Percentiles rank a stretch among this genome's conserved stretches.
These are phyloP conservation scores for Mionectes olivaceus DNA, from an alignment of 2,797 vertebrate genomes.

Conservation along the genomic window DNA sequence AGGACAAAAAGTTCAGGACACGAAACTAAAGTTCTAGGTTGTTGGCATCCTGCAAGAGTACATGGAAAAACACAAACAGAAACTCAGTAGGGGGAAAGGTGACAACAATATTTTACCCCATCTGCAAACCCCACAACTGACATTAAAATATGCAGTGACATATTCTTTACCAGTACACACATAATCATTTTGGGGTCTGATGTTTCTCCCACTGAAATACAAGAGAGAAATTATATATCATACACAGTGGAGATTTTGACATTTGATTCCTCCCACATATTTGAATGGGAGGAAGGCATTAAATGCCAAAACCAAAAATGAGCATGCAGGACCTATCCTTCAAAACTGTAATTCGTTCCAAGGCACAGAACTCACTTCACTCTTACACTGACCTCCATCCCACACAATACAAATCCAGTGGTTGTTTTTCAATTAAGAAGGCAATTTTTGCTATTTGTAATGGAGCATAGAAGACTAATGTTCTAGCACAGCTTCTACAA, in stretches of 20 bases:
- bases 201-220: constrained; percentile 55
- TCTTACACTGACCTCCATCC: constrained; percentile 18
- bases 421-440: background rate
- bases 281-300: constrained; percentile 46
- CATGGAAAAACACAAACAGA: background rate
- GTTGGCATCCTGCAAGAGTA: background rate
- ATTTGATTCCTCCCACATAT: constrained; percentile 58
- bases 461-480: background rate
- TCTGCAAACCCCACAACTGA: constrained; percentile 33
- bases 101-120: constrained; percentile 34
- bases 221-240: constrained; percentile 60
- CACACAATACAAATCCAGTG: background rate
- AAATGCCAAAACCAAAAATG: constrained; percentile 64
- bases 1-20: background rate
- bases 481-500: background rate
- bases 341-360: constrained; percentile 21
- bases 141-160: constrained; percentile 41
- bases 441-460: background rate
- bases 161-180: constrained; percentile 32
- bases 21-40: background rate
- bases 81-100: constrained; percentile 28
- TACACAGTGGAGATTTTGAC: constrained; percentile 47
- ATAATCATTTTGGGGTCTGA: constrained; percentile 61
- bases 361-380: constrained; percentile 10
- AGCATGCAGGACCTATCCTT: constrained; percentile 23